Base-by-base conservation (phyloP, 2,797 vertebrate genomes). In the Masticophis lateralis region DNA sequence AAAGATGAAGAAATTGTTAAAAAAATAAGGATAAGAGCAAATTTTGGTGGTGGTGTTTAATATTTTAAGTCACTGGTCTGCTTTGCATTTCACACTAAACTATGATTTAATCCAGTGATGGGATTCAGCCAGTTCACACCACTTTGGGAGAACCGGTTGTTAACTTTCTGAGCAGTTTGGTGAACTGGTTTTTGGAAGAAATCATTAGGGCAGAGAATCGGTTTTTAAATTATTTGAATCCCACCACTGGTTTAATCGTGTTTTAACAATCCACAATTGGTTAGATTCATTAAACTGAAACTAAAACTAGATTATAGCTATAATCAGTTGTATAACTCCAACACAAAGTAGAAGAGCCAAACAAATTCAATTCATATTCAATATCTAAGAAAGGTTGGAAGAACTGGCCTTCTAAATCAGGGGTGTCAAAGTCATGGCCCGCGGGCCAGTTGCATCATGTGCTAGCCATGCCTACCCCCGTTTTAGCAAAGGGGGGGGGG, bases 1-100 rank as follows among this genome's bases (percentile, higher is more conserved):
- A 47, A 91, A n/a, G 14, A 3, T 94, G 25, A 74, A 94, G 93
- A 59, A 91, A 90, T 51, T 60, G 79, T 56, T 56, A 66, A 87
- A n/a, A 74, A 74, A 74, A 74, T 32, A 37, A 74, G 66, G 37
- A 14, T 12, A 90, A 37, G 18, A 37, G 47, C 18, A 60, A 47
- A 28, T 32, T 47, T 88, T 27, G 88, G 16, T 51, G 18, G 16
- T 27, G 14, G 28, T 28, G 16, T 18, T 43, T 60, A n/a, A 47
- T 92, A 74, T 57, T 74, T 83, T 83, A 47, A 47, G 37, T 25
- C 37, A 83, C 11, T 47, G 9, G 11, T 37, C 37, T 79, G 74
- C 20, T 83, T 47, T 47, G 37, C 37, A 25, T 47, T 83, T 47
- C 37, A 43, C 32, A 11, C 74, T 25, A 79, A 79, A 20, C 37